Evolutionary conservation across 1,140 invertebrate species (phyloP).

Genomic region (Achatina immaculata): DNA sequence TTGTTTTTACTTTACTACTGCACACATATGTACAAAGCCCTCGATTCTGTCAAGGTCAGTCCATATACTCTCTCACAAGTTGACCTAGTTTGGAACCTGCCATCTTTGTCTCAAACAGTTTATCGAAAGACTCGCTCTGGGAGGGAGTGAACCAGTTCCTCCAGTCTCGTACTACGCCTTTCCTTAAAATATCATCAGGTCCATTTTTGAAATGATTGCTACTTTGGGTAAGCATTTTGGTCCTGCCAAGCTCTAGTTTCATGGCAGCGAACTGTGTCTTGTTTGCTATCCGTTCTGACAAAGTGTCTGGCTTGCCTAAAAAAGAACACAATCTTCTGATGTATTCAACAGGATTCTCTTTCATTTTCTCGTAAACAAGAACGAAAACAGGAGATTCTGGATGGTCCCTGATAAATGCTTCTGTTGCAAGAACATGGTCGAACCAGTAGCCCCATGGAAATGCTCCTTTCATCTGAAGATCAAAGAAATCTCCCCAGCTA

Average conservation of each 20-base stretch:
- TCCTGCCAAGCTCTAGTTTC: slow-evolving; percentile 13
- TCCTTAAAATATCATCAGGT: background rate
- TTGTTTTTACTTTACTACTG: too few relatives aligned
- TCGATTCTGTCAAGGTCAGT: too few relatives aligned
- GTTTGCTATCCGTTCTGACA: background rate
- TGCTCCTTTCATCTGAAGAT: slow-evolving; percentile 10
- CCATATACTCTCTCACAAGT: background rate
- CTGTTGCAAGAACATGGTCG: background rate
- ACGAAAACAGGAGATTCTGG: background rate
- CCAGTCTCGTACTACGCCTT: slow-evolving; percentile 47
- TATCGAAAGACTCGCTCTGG: slow-evolving; percentile 43
- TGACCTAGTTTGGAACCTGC: background rate
- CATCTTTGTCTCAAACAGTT: slow-evolving; percentile 31
- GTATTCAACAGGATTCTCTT: background rate
- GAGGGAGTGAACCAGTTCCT: slow-evolving; percentile 45
- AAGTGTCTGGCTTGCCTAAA: background rate
- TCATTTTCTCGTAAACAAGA: slow-evolving; percentile 8
- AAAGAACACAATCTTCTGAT: background rate
- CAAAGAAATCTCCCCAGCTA: slow-evolving; percentile 1
- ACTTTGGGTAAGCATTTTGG: background rate
- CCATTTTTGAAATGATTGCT: slow-evolving; percentile 8
- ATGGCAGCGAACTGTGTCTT: background rate
- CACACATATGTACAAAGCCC: too few relatives aligned
- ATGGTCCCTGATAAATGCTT: background rate
- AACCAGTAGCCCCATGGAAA: slow-evolving; percentile 12